Evolutionary conservation across 2,888 invertebrate genomes (phyloP).

Genomic region (Melikaiella ostensackeni): DNA sequence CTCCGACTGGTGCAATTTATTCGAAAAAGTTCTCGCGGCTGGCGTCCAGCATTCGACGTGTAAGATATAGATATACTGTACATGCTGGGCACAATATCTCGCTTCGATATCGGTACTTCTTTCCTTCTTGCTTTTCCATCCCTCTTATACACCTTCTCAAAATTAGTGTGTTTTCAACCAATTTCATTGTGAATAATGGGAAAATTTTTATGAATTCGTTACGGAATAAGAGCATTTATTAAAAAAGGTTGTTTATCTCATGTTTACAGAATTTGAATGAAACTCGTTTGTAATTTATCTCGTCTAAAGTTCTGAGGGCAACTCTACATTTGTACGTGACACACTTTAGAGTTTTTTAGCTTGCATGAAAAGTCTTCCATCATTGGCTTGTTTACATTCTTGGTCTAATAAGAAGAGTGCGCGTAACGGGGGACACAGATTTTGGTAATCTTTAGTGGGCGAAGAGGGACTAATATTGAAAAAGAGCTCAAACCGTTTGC

Average conservation of each 20-base stretch:
- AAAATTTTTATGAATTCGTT: not conserved
- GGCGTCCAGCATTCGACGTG: slow-evolving; percentile 38
- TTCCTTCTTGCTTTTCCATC: slow-evolving; percentile 7
- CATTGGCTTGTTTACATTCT: slow-evolving; percentile 25
- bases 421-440: no score
- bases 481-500: no score
- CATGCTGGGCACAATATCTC: slow-evolving; percentile 7
- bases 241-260: not conserved
- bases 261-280: not conserved
- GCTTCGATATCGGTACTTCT: slow-evolving; percentile 16
- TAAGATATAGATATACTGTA: slow-evolving; percentile 13
- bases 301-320: not conserved
- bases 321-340: slow-evolving; percentile 8
- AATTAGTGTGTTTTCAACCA: not conserved
- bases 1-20: slow-evolving; percentile 61
- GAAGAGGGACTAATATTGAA: no score
- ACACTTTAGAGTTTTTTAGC: not conserved
- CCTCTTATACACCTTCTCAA: not conserved
- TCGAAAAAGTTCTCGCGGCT: slow-evolving; percentile 49
- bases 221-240: no score
- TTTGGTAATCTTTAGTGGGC: no score
- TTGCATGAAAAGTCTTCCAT: not conserved
- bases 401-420: no score
- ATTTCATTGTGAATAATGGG: not conserved
- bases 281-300: not conserved